phyloP scores from a whole-genome alignment of 2,888 invertebrate species.

The Eilema depressum region DNA sequence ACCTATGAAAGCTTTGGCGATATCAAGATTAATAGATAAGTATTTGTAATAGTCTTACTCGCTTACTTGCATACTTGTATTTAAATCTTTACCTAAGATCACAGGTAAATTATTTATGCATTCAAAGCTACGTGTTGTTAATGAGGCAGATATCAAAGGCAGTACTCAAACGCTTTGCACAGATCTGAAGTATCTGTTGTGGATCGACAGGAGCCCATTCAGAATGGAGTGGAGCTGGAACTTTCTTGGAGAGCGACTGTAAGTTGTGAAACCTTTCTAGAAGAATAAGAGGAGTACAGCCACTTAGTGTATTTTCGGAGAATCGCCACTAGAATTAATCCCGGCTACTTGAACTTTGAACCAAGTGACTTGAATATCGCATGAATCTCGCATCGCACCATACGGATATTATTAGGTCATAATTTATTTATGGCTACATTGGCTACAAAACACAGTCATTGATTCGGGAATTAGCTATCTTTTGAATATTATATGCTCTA shows the following conservation, averaged over 20 bases:
- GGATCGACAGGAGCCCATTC: too few relatives aligned
- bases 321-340: too few relatives aligned
- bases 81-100: neutral
- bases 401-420: neutral
- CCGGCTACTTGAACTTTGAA: neutral
- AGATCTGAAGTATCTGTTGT: neutral
- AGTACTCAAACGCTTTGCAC: neutral
- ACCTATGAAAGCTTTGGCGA: neutral
- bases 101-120: too few relatives aligned
- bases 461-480: slow-evolving; percentile 2
- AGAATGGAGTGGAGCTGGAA: neutral
- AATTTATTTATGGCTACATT: neutral
- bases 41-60: neutral
- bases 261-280: neutral
- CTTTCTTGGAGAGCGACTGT: neutral
- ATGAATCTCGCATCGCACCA: neutral
- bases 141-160: too few relatives aligned
- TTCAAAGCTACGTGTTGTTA: too few relatives aligned
- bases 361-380: neutral
- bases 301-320: too few relatives aligned
- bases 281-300: too few relatives aligned
- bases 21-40: neutral
- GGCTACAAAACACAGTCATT: neutral
- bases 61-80: neutral
- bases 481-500: slow-evolving; percentile 4